Conservation (phyloP, 37 sponge, comb jelly and placozoan species). For the Chondrilla cf. caribensis region DNA sequence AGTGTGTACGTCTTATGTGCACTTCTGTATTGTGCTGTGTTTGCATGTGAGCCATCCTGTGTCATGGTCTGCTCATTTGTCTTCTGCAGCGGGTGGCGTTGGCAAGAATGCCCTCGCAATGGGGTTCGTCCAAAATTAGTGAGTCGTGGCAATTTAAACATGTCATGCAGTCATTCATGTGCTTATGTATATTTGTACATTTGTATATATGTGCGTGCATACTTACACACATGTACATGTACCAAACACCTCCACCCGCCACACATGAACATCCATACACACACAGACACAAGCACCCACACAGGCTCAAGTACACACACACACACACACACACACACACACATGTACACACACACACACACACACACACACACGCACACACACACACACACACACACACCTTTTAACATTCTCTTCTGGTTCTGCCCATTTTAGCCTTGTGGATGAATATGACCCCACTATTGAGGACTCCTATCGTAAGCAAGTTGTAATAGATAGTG, state of each 20-base stretch:
- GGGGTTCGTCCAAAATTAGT: constrained; percentile 92
- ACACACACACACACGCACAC: too few relatives aligned
- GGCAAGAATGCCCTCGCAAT: constrained; percentile 97
- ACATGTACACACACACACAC: too few relatives aligned
- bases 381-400: too few relatives aligned
- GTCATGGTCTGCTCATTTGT: background rate
- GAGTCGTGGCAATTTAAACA: constrained; percentile 49
- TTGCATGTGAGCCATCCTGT: background rate
- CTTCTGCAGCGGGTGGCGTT: constrained; percentile 92
- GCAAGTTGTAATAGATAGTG: constrained; percentile 79
- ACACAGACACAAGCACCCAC: too few relatives aligned
- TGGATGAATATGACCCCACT: constrained; percentile 73
- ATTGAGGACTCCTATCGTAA: constrained; percentile 74
- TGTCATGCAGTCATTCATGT: too few relatives aligned
- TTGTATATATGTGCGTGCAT: too few relatives aligned
- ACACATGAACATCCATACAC: too few relatives aligned
- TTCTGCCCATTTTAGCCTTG: constrained; percentile 39
- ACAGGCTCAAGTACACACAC: too few relatives aligned
- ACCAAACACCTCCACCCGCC: too few relatives aligned
- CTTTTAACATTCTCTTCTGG: background rate
- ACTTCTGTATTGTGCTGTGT: background rate
- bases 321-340: too few relatives aligned
- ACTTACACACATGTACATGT: background rate
- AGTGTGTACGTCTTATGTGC: background rate
- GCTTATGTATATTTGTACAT: too few relatives aligned